These are phyloP conservation scores for Eudiplozoon nipponicum DNA, from an alignment of 2,888 invertebrate species.

Conservation along the genomic window DNA sequence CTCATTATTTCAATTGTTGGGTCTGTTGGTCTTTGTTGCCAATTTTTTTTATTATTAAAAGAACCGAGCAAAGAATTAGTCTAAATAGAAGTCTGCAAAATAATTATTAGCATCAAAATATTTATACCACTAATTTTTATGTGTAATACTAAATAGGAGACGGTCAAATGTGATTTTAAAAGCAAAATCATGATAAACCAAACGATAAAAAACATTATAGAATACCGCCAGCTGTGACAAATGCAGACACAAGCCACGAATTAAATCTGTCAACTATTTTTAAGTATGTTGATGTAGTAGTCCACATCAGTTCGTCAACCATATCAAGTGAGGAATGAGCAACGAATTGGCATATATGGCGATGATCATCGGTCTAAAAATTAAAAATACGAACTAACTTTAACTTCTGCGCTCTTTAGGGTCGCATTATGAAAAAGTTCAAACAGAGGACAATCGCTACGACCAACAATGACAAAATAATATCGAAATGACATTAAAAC, in stretches of 20 bases:
- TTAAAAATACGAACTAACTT: too few species aligned
- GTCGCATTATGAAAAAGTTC: conserved; percentile 57
- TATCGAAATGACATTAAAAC: conserved; percentile 36
- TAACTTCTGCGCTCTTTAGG: too few species aligned
- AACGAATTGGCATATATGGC: conserved; percentile 83
- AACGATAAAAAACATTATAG: conserved; percentile 20
- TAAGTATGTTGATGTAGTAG: conserved; percentile 63
- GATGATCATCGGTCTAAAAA: conserved; percentile 40
- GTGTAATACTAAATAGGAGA: too few species aligned
- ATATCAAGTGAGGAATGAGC: conserved; percentile 89
- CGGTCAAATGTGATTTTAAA: too few species aligned
- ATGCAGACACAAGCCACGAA: conserved; percentile 93
- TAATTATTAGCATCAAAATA: too few species aligned
- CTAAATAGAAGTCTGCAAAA: too few species aligned
- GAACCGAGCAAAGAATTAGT: too few species aligned
- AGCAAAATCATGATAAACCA: too few species aligned
- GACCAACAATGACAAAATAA: conserved; percentile 86
- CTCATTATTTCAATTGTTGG: too few species aligned
- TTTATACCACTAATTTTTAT: too few species aligned
- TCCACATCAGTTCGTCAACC: conserved; percentile 87
- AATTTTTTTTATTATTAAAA: too few species aligned
- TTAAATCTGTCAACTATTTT: conserved; percentile 95
- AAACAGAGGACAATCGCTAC: conserved; percentile 74
- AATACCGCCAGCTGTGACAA: conserved; percentile 55
- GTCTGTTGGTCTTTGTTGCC: too few species aligned